Conservation (phyloP, 1,140 invertebrate genomes). For the Hestina assimilis region DNA sequence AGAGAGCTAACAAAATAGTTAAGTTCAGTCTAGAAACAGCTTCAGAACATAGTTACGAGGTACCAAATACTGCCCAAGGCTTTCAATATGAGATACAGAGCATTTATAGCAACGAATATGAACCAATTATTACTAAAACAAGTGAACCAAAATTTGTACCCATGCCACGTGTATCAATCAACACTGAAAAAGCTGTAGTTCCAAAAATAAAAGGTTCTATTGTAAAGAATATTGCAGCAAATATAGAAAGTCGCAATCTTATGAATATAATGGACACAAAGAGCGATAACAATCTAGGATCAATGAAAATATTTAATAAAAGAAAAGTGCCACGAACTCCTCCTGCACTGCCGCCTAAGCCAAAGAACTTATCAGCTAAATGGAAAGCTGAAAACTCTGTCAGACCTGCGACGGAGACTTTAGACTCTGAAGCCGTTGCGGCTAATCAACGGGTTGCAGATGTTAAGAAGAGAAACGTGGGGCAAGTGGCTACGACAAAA, state of each 20-base stretch:
- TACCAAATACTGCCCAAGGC: slow-evolving; percentile 73
- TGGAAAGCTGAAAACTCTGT: slow-evolving; percentile 76
- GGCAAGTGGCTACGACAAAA: slow-evolving; percentile 69
- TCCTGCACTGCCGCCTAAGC: slow-evolving; percentile 84
- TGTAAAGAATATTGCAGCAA: slow-evolving; percentile 79
- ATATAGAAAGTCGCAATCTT: slow-evolving; percentile 79
- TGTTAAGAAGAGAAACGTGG: slow-evolving; percentile 77
- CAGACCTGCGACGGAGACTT: slow-evolving; percentile 60
- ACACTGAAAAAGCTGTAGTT: slow-evolving; percentile 43
- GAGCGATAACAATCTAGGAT: slow-evolving; percentile 51
- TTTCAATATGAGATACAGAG: slow-evolving; percentile 81
- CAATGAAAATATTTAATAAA: slow-evolving; percentile 76
- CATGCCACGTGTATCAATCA: slow-evolving; percentile 44
- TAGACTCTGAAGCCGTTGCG: slow-evolving; percentile 82
- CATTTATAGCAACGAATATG: slow-evolving; percentile 82
- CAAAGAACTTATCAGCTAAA: slow-evolving; percentile 82
- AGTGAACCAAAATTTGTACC: slow-evolving; percentile 63
- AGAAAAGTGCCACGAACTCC: slow-evolving; percentile 81
- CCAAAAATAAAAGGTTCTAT: slow-evolving; percentile 72
- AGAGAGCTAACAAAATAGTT: slow-evolving; percentile 73
- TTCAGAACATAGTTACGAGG: slow-evolving; percentile 77
- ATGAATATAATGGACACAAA: slow-evolving; percentile 62
- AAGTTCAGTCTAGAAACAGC: slow-evolving; percentile 77
- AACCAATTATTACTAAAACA: slow-evolving; percentile 79
- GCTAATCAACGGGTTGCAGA: slow-evolving; percentile 80